Evolutionary conservation across 2,113 vertebrate genomes (phyloP), one percentile per base, ranked within the genome.

Genomic region (Ascaphus truei): DNA sequence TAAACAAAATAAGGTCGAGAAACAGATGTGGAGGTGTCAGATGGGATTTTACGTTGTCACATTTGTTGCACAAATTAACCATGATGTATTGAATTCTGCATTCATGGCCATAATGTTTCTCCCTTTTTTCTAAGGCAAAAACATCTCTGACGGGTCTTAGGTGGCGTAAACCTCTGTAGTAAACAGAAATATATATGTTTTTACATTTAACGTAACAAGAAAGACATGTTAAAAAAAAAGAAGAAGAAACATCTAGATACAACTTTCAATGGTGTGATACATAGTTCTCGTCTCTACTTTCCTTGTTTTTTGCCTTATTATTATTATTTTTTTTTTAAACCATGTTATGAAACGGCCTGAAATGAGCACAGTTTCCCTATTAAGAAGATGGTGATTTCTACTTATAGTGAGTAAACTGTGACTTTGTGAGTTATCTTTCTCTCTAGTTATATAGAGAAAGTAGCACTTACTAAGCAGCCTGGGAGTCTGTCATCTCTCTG

Each of bases 41-140:
- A 60, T 71, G 57, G 67, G 67, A 71, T 61, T 71, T 60, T 39
- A 60, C 51, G 43, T 51, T 69, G 66, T 60, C 43, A 60, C 43
- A 59, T 68, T 43, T 68, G 66, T 59, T 68, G 66, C 55, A 52
- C 41, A 60, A 60, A 60, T 50, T 50, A 60, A 37, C 23, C 30
- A 48, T 51, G 66, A 69, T 69, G 33, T 36, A 69, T 69, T 69
- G 60, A 51, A 23, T 15, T 48, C 47, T 39, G 55, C 37, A 68
- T 15, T 13, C 31, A 20, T 30, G 37, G 8, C 27, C 55, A 48
- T 50, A 18, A 11, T 36, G 43, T 2, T 15, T 11, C 45, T 50
- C 29, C 7, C 20, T 60, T 45, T 18, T 45, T 45, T 5, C 30
- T 31, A 13, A n/a, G n/a, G n/a, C n/a, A 27, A 27, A 51, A 13